Evolutionary conservation across 2,113 vertebrate species (phyloP).

Genomic region (Eulemur macaco): DNA sequence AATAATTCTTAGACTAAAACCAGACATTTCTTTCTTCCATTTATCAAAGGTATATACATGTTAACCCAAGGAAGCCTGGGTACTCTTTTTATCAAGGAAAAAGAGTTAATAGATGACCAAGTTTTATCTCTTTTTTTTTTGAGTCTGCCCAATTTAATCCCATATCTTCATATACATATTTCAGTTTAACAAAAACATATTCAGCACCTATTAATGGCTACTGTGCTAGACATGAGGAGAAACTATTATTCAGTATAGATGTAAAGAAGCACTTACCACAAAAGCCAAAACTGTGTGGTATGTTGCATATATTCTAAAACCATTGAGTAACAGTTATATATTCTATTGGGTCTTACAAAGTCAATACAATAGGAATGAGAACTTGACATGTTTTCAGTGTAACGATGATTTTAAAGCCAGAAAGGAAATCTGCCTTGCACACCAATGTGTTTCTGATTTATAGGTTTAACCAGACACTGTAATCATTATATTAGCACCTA

Average conservation of each 20-base stretch:
- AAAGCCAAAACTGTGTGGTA: not conserved
- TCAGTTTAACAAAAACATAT: not conserved
- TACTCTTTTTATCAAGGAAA: not conserved
- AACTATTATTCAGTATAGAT: not conserved
- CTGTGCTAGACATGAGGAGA: not conserved
- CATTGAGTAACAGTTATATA: not conserved
- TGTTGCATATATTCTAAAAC: not conserved
- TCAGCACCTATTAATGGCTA: not conserved
- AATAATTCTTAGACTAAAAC: slow-evolving; percentile 22
- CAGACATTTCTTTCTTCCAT: not conserved
- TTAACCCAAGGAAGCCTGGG: not conserved
- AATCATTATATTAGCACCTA: slow-evolving; percentile 45
- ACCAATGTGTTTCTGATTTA: slow-evolving; percentile 35
- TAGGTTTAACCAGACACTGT: slow-evolving; percentile 14
- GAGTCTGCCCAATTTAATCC: not conserved
- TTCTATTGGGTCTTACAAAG: not conserved
- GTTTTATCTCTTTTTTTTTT: not conserved
- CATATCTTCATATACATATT: not conserved
- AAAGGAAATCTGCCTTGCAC: slow-evolving; percentile 24
- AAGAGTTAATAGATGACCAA: not conserved
- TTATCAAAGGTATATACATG: not conserved
- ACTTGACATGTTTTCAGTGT: not conserved
- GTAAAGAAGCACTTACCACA: not conserved
- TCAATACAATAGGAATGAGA: not conserved
- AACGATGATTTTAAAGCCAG: slow-evolving; percentile 27